Base-by-base conservation (phyloP, 2,797 vertebrate species). In the Microcaecilia unicolor region DNA sequence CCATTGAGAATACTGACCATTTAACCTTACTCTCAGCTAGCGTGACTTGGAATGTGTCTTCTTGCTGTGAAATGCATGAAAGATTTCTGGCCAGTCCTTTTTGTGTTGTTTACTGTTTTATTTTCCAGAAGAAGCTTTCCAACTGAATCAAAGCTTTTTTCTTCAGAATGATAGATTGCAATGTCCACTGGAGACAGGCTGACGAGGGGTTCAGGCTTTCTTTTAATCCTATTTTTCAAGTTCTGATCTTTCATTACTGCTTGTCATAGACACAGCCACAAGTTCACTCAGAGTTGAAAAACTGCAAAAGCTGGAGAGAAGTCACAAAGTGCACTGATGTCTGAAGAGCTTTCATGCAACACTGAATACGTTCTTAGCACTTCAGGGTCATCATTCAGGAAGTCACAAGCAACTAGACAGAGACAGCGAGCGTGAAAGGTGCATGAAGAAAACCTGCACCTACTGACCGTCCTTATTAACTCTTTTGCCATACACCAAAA, bases 401-500 rank as follows among this genome's bases (percentile, higher is more conserved):
- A 66, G 55, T 55, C 52, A 51, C 14, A 54, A 44, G 40, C 42
- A 34, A 67, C 41, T 49, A 61, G 37, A 42, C 49, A 35, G 32
- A 61, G 22, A 18, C 60, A 54, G 26, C 5, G 19, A 61, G 53
- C 31, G 57, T 58, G 52, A 33, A 22, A 37, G 31, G 22, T 20
- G 28, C 15, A 13, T 25, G 48, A 31, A 19, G 1, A 18, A 27
- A 46, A 31, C 29, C 34, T 51, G 57, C 55, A 42, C 48, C 56
- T 58, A 2, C 5, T 44, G 37, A 29, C 53, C 54, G 6, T 60
- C 28, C 33, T 68, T 53, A 58, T 75, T 70, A 67, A 50, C 56
- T 72, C 53, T 54, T 39, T 55, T 70, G 39, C 60, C 58, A 65
- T 51, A 42, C 54, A 43, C 53, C 60, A 57, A 55, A 56, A 62